phyloP scores from a whole-genome alignment of 2,888 invertebrate species.

The Priapulus caudatus region DNA sequence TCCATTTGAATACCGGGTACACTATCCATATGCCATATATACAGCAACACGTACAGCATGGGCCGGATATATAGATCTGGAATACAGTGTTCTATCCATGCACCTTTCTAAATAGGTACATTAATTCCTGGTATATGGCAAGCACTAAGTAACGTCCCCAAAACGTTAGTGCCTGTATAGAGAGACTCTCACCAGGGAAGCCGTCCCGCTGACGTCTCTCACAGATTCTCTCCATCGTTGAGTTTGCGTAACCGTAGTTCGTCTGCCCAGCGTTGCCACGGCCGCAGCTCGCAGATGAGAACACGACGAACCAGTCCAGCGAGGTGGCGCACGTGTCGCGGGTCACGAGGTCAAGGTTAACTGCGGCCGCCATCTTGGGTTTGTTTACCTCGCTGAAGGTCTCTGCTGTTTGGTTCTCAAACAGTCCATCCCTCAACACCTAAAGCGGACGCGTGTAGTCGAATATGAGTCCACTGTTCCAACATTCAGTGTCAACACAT shows the following conservation, averaged over 20 bases:
- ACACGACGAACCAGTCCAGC: constrained; percentile 80
- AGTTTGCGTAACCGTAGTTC: constrained; percentile 94
- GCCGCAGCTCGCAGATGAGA: constrained; percentile 92
- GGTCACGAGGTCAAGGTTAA: constrained; percentile 64
- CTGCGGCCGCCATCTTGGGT: constrained; percentile 76
- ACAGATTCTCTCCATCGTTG: constrained; percentile 88
- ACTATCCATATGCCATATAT: too few species aligned
- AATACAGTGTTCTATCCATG: too few species aligned
- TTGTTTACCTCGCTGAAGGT: constrained; percentile 63
- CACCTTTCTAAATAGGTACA: too few species aligned
- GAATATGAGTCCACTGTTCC: too few species aligned
- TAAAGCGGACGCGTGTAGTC: too few species aligned
- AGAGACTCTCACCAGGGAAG: constrained; percentile 56
- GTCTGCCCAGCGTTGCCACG: constrained; percentile 91
- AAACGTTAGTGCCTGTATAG: too few species aligned
- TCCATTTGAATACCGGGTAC: too few species aligned
- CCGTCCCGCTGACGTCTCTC: constrained; percentile 71
- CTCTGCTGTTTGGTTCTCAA: constrained; percentile 69
- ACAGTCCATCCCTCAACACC: constrained; percentile 67
- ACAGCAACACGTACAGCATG: too few species aligned
- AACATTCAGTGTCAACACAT: too few species aligned
- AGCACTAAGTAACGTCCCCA: too few species aligned
- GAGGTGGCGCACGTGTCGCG: constrained; percentile 53
- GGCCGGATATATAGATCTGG: too few species aligned
- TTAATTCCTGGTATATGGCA: too few species aligned